Conservation (phyloP, 2,888 invertebrate species). For the Autographa pulchrina region DNA sequence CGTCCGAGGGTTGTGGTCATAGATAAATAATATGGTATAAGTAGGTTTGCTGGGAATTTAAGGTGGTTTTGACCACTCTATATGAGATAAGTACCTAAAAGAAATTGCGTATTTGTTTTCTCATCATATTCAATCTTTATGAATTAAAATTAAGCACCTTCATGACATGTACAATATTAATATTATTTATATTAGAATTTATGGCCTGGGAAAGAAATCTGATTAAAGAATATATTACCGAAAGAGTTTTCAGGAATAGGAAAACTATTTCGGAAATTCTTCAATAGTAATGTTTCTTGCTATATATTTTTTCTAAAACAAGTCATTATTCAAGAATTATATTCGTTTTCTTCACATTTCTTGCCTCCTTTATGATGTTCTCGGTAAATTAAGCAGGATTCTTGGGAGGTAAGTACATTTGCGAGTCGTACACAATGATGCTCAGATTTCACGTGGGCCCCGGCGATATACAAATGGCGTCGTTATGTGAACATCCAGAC, state of each 20-base stretch:
- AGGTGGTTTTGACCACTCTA: background rate
- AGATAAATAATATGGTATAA: background rate
- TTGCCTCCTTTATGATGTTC: background rate
- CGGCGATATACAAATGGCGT: constrained; percentile 33
- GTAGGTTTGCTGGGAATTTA: background rate
- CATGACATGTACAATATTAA: too few relatives aligned
- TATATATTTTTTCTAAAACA: background rate
- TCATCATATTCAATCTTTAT: too few relatives aligned
- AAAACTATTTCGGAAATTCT: too few relatives aligned
- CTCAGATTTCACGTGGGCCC: constrained; percentile 18
- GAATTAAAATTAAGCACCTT: too few relatives aligned
- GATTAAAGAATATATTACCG: too few relatives aligned
- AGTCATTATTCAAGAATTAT: background rate
- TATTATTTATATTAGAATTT: too few relatives aligned
- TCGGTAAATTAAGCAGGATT: constrained; percentile 8
- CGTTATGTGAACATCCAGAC: constrained; percentile 29
- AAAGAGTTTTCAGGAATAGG: too few relatives aligned
- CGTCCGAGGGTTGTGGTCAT: background rate
- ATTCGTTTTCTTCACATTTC: background rate
- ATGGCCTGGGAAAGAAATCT: too few relatives aligned
- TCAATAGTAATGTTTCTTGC: too few relatives aligned
- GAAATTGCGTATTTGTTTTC: too few relatives aligned
- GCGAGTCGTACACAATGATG: constrained; percentile 27
- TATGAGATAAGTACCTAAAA: background rate
- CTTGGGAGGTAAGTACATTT: constrained; percentile 21